phyloP scores from a whole-genome alignment of 2,797 vertebrate genomes.

The Prionace glauca region DNA sequence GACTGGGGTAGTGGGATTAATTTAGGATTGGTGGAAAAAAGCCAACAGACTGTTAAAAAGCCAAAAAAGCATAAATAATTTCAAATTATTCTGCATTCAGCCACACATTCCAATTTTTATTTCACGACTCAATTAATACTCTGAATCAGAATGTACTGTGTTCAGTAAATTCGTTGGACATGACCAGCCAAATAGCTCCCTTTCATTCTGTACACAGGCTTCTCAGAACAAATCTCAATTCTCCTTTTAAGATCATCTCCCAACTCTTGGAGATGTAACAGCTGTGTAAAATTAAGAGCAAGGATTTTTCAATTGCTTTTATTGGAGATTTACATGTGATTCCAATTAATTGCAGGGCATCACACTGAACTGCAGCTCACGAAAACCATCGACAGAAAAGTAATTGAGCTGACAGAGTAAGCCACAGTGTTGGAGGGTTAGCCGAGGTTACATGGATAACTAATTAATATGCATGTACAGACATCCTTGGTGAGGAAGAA shows the following conservation, averaged over 20 bases:
- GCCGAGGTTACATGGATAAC: not conserved
- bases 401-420: not conserved
- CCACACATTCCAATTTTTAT: no score
- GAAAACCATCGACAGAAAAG: not conserved
- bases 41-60: not conserved
- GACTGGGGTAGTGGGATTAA: not conserved
- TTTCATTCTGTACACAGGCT: not conserved
- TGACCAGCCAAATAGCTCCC: not conserved
- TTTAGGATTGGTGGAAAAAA: not conserved
- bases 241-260: not conserved
- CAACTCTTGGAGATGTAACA: constrained; percentile 6
- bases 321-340: constrained; percentile 29
- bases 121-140: no score
- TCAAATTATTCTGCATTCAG: no score
- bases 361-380: not conserved
- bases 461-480: not conserved
- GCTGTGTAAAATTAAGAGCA: constrained; percentile 16
- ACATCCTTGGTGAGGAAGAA: not conserved
- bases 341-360: constrained; percentile 27
- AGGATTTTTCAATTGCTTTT: constrained; percentile 26
- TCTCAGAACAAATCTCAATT: not conserved
- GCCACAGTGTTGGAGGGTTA: not conserved
- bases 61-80: no score
- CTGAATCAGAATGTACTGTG: not conserved
- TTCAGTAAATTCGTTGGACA: not conserved